Conservation (phyloP, 2,888 invertebrate species). For the Chironomus tentans region DNA sequence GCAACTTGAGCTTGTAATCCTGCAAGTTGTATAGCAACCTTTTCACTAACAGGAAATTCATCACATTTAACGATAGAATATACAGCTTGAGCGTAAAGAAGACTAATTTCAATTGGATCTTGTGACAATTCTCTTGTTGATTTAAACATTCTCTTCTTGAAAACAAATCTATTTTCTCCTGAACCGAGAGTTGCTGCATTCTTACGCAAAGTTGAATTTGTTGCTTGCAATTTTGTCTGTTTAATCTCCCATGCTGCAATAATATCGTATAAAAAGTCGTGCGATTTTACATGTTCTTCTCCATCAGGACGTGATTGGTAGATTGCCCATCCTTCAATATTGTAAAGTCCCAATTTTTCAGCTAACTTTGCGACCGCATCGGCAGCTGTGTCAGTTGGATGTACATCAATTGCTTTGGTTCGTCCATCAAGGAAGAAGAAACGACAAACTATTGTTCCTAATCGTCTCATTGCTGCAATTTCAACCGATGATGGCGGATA, state of each 20-base stretch:
- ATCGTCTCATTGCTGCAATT: slow-evolving; percentile 82
- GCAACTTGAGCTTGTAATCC: slow-evolving; percentile 91
- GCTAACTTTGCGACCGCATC: slow-evolving; percentile 84
- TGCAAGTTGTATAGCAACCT: slow-evolving; percentile 86
- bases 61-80: slow-evolving; percentile 92
- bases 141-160: slow-evolving; percentile 81
- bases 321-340: slow-evolving; percentile 89
- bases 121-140: slow-evolving; percentile 83
- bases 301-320: slow-evolving; percentile 80
- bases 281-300: slow-evolving; percentile 83
- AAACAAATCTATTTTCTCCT: slow-evolving; percentile 85
- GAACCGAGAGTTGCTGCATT: slow-evolving; percentile 64
- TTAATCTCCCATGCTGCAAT: slow-evolving; percentile 91
- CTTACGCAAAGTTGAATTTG: slow-evolving; percentile 46
- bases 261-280: slow-evolving; percentile 88
- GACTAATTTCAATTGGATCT: slow-evolving; percentile 89
- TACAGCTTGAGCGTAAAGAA: slow-evolving; percentile 90
- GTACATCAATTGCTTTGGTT: slow-evolving; percentile 90
- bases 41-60: slow-evolving; percentile 90
- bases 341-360: slow-evolving; percentile 73
- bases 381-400: slow-evolving; percentile 87
- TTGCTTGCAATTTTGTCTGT: slow-evolving; percentile 48
- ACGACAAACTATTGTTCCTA: slow-evolving; percentile 85
- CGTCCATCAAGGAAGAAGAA: slow-evolving; percentile 93
- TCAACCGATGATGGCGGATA: slow-evolving; percentile 87